phyloP scores from a whole-genome alignment of 2,113 vertebrate species.

The Pica pica region DNA sequence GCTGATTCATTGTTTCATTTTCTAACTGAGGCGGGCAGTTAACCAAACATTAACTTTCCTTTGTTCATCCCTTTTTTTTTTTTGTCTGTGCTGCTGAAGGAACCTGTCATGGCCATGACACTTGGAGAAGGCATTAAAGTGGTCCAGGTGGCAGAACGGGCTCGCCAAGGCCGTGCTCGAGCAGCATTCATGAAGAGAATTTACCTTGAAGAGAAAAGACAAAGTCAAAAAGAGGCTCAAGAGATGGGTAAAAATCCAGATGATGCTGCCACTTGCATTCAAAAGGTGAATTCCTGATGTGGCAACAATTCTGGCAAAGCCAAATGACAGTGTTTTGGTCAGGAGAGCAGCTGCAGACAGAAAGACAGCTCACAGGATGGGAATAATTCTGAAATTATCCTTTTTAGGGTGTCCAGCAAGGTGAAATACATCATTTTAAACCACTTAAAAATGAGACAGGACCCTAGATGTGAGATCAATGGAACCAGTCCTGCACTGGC shows the following conservation, averaged over 20 bases:
- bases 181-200: constrained; percentile 77
- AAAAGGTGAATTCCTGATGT: constrained; percentile 71
- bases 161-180: constrained; percentile 77
- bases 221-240: neutral
- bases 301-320: neutral
- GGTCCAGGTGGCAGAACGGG: constrained; percentile 79
- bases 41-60: neutral
- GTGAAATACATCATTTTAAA: neutral
- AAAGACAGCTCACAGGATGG: neutral
- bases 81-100: constrained; percentile 23
- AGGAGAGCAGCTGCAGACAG: neutral
- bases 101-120: neutral
- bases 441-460: neutral
- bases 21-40: neutral
- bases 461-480: neutral
- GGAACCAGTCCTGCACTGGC: neutral
- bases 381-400: neutral
- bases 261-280: constrained; percentile 72
- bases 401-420: neutral
- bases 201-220: constrained; percentile 63
- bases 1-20: neutral
- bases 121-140: constrained; percentile 65
- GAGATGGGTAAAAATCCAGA: neutral
- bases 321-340: neutral
- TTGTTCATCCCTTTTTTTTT: neutral